phyloP scores from a whole-genome alignment of 1,140 invertebrate species.

The Ceratina calcarata region DNA sequence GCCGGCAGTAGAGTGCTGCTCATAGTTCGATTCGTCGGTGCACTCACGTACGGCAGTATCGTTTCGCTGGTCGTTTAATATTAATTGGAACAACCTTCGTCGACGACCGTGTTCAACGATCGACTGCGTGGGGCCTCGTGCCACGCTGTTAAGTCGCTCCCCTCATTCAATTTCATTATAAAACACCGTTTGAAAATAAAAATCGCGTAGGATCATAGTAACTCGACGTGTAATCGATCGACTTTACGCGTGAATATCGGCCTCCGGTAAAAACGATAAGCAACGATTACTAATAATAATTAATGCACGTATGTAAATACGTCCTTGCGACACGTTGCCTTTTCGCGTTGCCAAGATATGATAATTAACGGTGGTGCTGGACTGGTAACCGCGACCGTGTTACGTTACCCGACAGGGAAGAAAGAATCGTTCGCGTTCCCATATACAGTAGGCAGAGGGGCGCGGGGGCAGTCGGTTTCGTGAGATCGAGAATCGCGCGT shows the following conservation, averaged over 20 bases:
- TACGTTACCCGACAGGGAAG: slow-evolving; percentile 30
- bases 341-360: slow-evolving; percentile 9
- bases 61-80: slow-evolving; percentile 62
- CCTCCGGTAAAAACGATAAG: background rate
- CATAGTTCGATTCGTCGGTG: slow-evolving; percentile 18
- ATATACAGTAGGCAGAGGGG: background rate
- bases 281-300: background rate
- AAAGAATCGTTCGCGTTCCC: slow-evolving; percentile 29
- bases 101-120: slow-evolving; percentile 55
- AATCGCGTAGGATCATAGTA: too few relatives aligned
- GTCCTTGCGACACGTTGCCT: background rate
- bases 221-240: background rate
- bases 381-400: background rate
- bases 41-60: slow-evolving; percentile 31
- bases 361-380: slow-evolving; percentile 2
- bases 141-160: slow-evolving; percentile 16
- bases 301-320: background rate
- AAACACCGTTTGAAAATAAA: too few relatives aligned
- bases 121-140: background rate
- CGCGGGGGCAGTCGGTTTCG: slow-evolving; percentile 5
- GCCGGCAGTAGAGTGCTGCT: background rate
- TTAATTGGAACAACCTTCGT: slow-evolving; percentile 72
- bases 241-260: too few relatives aligned
- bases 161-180: too few relatives aligned
- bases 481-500: slow-evolving; percentile 5